Evolutionary conservation across 2,113 vertebrate genomes (phyloP), one percentile per base, ranked within the genome.

Genomic region (Mystacornis crossleyi): DNA sequence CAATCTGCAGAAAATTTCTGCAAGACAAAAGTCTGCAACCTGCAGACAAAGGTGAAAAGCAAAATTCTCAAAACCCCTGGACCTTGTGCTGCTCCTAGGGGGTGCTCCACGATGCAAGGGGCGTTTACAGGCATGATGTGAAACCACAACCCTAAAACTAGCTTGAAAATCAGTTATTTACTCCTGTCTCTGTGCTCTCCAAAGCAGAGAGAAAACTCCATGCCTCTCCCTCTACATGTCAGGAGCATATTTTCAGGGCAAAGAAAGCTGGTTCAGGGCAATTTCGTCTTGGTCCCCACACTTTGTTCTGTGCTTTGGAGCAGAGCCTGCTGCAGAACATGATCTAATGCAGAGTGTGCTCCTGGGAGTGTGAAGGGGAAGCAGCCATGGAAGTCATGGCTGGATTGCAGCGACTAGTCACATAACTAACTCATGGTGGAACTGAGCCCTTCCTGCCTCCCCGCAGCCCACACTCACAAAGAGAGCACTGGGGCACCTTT

Each of bases 271-370:
- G 60, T 81, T 81, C 74, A 93, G 72, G 86, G 67, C 82, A 90
- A 65, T 95, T 95, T 81, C 33, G 18, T 78, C 67, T 55, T 89
- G 6, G 4, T 83, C 26, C 26, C 58, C 48, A 18, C 43, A 36
- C 31, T 83, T 82, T 70, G 58, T 90, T 47, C 17, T 55, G 75
- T 78, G 64, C 70, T 93, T 89, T 96, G 95, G 94, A 95, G 82
- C 92, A 86, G 54, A 90, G 71, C 51, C 92, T 85, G 57, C 51
- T 91, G 81, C 74, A 85, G 81, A 90, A 58, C 72, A 25, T 91
- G 91, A 93, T 80, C 95, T 93, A 64, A 91, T 90, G 90, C 91
- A 62, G 53, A 73, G 80, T 4, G 10, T 89, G 82, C 91, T 96
- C 82, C 67, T 86, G 92, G 82, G 86, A 80, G 88, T 34, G 75